Conservation (phyloP, 2,888 invertebrate genomes). For the Ypsolopha scabrella region DNA sequence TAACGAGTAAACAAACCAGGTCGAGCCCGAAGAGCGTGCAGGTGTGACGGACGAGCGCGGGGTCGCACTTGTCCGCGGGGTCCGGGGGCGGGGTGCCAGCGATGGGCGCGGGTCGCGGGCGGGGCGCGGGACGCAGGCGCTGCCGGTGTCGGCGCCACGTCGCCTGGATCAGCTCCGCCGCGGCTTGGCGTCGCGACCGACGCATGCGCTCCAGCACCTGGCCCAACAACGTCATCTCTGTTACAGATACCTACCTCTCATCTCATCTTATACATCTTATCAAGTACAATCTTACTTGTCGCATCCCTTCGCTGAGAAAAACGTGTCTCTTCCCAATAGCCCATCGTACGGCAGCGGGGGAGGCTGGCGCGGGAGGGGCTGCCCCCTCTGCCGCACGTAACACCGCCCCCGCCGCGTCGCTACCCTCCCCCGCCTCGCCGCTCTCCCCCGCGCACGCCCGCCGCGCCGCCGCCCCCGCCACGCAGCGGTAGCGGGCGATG, state of each 20-base stretch:
- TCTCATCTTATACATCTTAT: too few relatives aligned
- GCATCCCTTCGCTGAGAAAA: conserved; percentile 92
- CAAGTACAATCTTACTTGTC: conserved; percentile 72
- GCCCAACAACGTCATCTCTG: too few relatives aligned
- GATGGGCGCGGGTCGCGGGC: conserved; percentile 90
- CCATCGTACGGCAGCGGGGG: conserved; percentile 77
- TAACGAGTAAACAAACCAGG: conserved; percentile 67
- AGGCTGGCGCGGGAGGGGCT: conserved; percentile 83
- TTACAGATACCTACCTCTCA: too few relatives aligned
- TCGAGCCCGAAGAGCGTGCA: conserved; percentile 92
- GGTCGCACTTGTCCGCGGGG: conserved; percentile 87
- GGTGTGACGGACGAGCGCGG: conserved; percentile 89
- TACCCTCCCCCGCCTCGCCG: conserved; percentile 66
- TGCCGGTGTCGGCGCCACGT: conserved; percentile 85
- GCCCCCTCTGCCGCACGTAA: conserved; percentile 83
- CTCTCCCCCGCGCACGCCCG: conserved; percentile 73
- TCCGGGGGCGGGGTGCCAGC: conserved; percentile 72
- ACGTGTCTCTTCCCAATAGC: conserved; percentile 93
- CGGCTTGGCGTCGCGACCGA: conserved; percentile 80
- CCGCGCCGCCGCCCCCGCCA: conserved; percentile 76
- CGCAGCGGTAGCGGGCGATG: conserved; percentile 84
- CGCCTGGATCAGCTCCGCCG: conserved; percentile 87
- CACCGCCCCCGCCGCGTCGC: conserved; percentile 75
- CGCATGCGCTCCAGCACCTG: conserved; percentile 89
- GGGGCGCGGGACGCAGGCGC: conserved; percentile 49